phyloP scores from a whole-genome alignment of 2,113 vertebrate genomes.

The Phrynosoma blainvillii region DNA sequence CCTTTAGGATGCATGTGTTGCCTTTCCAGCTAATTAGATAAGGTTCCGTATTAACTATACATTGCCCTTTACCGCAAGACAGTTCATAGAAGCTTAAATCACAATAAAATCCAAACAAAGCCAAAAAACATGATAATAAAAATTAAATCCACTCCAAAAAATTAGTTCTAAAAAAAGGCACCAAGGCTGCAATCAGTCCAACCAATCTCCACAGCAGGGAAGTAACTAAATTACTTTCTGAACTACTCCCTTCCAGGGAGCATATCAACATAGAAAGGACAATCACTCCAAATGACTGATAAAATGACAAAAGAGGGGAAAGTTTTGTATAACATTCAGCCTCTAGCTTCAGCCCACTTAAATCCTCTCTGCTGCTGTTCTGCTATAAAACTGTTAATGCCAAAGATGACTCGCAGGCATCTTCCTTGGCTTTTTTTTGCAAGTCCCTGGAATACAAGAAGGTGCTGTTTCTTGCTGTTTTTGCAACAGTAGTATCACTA shows the following conservation, averaged over 20 bases:
- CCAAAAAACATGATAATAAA: neutral
- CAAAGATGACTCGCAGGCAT: neutral
- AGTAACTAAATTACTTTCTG: neutral
- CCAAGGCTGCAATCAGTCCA: neutral
- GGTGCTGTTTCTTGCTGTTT: neutral
- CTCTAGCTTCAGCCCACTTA: neutral
- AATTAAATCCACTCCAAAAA: too few species aligned
- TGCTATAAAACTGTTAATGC: neutral
- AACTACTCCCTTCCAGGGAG: neutral
- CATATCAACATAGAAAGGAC: neutral
- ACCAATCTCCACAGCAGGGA: neutral
- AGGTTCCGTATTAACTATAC: too few species aligned
- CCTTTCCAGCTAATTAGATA: too few species aligned
- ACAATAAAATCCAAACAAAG: neutral
- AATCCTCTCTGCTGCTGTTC: neutral
- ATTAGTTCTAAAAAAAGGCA: neutral
- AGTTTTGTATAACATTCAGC: neutral
- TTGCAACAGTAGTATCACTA: neutral
- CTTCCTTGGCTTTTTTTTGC: neutral
- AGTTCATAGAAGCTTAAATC: too few species aligned
- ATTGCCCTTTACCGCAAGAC: too few species aligned
- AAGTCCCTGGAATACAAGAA: neutral
- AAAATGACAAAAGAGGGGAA: neutral
- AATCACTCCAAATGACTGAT: neutral
- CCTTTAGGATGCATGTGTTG: too few species aligned